Evolutionary conservation across 1,140 invertebrate genomes (phyloP).

Genomic region (Drosophila cardini): DNA sequence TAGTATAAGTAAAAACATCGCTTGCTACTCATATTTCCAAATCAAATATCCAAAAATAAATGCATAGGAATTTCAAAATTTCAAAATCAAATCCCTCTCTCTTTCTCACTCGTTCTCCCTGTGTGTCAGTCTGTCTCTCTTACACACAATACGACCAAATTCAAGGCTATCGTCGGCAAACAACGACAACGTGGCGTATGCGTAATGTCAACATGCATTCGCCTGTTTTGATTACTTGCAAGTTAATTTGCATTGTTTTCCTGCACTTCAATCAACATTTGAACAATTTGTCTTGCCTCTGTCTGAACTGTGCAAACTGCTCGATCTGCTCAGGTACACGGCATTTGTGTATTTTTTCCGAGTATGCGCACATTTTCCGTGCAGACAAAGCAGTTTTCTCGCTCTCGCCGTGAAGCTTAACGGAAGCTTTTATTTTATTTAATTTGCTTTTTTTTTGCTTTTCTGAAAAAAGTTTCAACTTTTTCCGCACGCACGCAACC

Average conservation of each 20-base stretch:
- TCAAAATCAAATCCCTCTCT: slow-evolving; percentile 40
- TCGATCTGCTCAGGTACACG: slow-evolving; percentile 29
- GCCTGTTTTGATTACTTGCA: not conserved
- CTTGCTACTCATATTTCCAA: slow-evolving; percentile 77
- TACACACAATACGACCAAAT: slow-evolving; percentile 8
- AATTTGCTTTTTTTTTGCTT: no score
- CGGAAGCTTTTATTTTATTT: slow-evolving; percentile 46
- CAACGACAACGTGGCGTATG: slow-evolving; percentile 37
- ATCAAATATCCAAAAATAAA: slow-evolving; percentile 81
- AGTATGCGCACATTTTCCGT: slow-evolving; percentile 67
- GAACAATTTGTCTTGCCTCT: not conserved
- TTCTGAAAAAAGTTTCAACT: slow-evolving; percentile 30
- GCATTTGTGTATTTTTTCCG: slow-evolving; percentile 27
- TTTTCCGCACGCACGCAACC: slow-evolving; percentile 69
- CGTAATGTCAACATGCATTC: slow-evolving; percentile 20
- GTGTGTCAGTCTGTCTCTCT: no score
- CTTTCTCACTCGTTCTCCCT: no score
- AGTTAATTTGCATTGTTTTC: slow-evolving; percentile 16
- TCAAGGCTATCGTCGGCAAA: slow-evolving; percentile 36
- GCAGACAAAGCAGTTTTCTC: slow-evolving; percentile 57
- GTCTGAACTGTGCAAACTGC: not conserved
- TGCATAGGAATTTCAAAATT: slow-evolving; percentile 62
- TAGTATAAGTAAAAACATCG: slow-evolving; percentile 11
- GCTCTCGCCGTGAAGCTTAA: slow-evolving; percentile 48
- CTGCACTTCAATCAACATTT: not conserved